phyloP scores from a whole-genome alignment of 2,888 invertebrate species.

The Agonopterix arenella region DNA sequence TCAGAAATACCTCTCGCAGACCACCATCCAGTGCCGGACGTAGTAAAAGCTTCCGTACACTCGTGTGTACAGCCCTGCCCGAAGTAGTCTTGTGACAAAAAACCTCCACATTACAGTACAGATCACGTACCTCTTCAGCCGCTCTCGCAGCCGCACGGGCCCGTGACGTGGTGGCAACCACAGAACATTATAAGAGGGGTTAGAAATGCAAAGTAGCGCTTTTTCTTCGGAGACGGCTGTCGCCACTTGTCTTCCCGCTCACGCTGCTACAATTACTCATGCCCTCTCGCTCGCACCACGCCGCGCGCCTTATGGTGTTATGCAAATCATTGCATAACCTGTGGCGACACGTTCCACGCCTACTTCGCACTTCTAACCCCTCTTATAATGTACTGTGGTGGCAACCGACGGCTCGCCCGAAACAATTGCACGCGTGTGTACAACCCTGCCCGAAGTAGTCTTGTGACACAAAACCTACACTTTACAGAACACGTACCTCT shows the following conservation, averaged over 20 bases:
- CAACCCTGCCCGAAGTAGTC: background rate
- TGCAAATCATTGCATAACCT: no score
- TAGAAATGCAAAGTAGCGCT: no score
- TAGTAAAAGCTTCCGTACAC: background rate
- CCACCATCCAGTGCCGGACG: background rate
- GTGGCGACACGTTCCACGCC: no score
- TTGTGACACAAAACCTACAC: background rate
- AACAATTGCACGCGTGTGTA: constrained; percentile 70
- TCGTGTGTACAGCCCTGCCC: background rate
- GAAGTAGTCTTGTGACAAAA: background rate
- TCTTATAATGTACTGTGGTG: no score
- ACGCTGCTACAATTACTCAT: no score
- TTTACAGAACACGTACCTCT: constrained; percentile 78
- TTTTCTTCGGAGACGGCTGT: no score
- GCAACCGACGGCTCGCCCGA: constrained; percentile 84
- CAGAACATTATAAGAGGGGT: no score
- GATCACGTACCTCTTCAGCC: constrained; percentile 85
- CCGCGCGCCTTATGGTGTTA: no score
- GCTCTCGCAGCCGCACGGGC: constrained; percentile 88
- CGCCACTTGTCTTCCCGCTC: no score
- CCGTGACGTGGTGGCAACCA: constrained; percentile 89
- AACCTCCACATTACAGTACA: background rate
- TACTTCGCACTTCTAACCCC: no score
- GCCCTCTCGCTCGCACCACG: no score
- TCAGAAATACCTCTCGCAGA: background rate